phyloP scores from a whole-genome alignment of 1,140 invertebrate genomes.

The Bombus terrestris region DNA sequence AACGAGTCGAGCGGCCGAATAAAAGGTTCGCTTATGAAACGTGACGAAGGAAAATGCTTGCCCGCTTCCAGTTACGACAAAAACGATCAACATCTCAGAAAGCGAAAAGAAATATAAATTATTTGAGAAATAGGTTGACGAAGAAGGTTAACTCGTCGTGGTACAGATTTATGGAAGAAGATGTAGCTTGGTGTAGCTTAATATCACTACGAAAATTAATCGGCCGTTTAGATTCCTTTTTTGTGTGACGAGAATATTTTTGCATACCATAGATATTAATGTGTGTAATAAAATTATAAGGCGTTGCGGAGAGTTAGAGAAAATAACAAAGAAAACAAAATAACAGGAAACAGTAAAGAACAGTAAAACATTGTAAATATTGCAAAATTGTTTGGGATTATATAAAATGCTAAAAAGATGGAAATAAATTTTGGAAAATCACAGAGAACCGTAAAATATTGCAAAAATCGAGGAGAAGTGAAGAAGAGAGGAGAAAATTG shows the following conservation, averaged over 20 bases:
- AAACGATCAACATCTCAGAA: conserved; percentile 38
- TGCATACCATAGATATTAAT: too few species aligned
- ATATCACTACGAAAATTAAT: not conserved
- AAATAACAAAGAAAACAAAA: not conserved
- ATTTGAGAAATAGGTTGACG: not conserved
- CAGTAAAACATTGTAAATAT: not conserved
- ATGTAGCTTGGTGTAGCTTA: not conserved
- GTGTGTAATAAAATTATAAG: not conserved
- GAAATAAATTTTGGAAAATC: not conserved
- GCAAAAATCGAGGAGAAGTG: not conserved
- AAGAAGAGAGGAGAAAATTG: not conserved
- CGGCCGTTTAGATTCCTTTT: too few species aligned
- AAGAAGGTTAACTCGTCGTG: not conserved
- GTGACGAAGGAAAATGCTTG: conserved; percentile 64
- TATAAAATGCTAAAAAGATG: not conserved
- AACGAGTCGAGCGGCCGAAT: conserved; percentile 63
- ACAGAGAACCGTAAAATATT: not conserved
- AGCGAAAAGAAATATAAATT: conserved; percentile 9
- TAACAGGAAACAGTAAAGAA: not conserved
- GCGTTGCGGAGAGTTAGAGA: not conserved
- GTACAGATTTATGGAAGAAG: not conserved
- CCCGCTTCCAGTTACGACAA: conserved; percentile 20
- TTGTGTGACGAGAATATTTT: too few species aligned
- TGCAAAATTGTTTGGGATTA: not conserved
- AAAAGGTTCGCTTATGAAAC: conserved; percentile 66